phyloP scores from a whole-genome alignment of 2,888 invertebrate species.

The Protophormia terraenovae region DNA sequence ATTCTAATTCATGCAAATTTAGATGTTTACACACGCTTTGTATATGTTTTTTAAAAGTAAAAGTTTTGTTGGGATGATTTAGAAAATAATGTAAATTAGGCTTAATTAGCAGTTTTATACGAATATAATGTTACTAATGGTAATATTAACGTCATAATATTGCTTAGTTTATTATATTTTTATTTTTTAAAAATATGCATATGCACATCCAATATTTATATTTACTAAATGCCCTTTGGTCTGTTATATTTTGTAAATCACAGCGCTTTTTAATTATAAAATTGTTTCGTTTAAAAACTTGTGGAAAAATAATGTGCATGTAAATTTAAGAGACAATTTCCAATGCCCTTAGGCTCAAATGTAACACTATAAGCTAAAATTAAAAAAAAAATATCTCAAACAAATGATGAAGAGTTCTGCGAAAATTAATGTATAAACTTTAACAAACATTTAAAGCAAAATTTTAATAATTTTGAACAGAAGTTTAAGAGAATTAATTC shows the following conservation, averaged over 20 bases:
- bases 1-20: neutral
- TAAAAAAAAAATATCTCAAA: conserved; percentile 17
- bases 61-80: neutral
- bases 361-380: conserved; percentile 54
- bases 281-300: neutral
- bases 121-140: neutral
- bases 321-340: conserved; percentile 36
- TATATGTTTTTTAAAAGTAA: conserved; percentile 25
- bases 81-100: conserved; percentile 26
- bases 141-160: neutral
- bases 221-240: conserved; percentile 20
- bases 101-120: conserved; percentile 16
- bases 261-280: conserved; percentile 57
- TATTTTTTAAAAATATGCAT: neutral
- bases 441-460: conserved; percentile 16
- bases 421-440: conserved; percentile 25
- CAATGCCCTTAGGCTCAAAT: conserved; percentile 41
- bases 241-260: conserved; percentile 13
- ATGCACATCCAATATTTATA: neutral
- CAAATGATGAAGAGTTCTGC: conserved; percentile 37
- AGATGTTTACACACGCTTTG: neutral
- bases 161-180: no score
- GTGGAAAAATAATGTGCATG: neutral
- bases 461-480: neutral
- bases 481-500: neutral